These are phyloP conservation scores for Drepana arcuata DNA, from an alignment of 1,140 invertebrate genomes.

Conservation along the genomic window DNA sequence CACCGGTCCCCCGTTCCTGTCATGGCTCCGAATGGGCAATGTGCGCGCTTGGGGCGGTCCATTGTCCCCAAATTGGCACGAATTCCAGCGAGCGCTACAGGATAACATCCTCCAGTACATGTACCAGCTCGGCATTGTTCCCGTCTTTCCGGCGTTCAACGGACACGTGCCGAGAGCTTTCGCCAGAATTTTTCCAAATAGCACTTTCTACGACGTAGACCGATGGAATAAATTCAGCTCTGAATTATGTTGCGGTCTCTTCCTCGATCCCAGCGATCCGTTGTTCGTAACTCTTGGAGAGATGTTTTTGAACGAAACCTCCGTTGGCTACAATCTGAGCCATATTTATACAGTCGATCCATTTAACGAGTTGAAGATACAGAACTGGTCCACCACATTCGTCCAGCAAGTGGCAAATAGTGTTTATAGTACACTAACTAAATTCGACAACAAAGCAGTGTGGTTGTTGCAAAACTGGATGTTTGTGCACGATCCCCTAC, in stretches of 20 bases:
- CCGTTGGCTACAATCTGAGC: constrained; percentile 80
- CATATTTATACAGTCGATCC: constrained; percentile 93
- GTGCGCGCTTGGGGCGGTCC: constrained; percentile 91
- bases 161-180: constrained; percentile 89
- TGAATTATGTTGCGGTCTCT: constrained; percentile 83
- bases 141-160: constrained; percentile 92
- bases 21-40: constrained; percentile 97
- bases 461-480: constrained; percentile 94
- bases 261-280: constrained; percentile 84
- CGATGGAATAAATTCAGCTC: constrained; percentile 84
- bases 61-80: constrained; percentile 79
- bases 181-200: constrained; percentile 79
- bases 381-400: constrained; percentile 49
- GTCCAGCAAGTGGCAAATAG: constrained; percentile 77
- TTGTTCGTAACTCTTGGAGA: constrained; percentile 82
- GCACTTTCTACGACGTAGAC: constrained; percentile 76
- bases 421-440: constrained; percentile 80
- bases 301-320: constrained; percentile 81
- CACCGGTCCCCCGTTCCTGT: constrained; percentile 94
- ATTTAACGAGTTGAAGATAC: constrained; percentile 91
- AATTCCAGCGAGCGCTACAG: constrained; percentile 79
- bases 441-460: constrained; percentile 82
- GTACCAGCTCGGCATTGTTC: constrained; percentile 87
- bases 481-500: constrained; percentile 78
- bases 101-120: constrained; percentile 83